A percentile compares a stretch with the other conserved stretches of the same genome.
Evolutionary conservation across 1,140 invertebrate genomes (phyloP).

Genomic region (Magallana angulata): DNA sequence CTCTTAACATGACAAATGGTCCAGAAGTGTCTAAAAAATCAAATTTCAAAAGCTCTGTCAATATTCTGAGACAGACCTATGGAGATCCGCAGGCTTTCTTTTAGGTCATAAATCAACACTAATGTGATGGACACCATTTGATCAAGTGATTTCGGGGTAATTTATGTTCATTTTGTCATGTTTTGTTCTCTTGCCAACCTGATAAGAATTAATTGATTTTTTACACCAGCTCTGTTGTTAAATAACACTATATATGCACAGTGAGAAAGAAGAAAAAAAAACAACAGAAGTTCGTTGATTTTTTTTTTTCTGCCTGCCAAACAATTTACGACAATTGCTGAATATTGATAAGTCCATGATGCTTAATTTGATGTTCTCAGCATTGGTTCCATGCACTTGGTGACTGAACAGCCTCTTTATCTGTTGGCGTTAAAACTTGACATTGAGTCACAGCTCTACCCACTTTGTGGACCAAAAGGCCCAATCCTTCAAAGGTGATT

Average conservation of each 20-base stretch:
- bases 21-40: constrained; percentile 55
- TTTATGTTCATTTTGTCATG: constrained; percentile 49
- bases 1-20: constrained; percentile 53
- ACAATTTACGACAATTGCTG: constrained; percentile 11
- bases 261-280: neutral
- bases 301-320: neutral
- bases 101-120: constrained; percentile 56
- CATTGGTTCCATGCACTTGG: neutral
- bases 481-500: neutral
- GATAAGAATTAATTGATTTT: constrained; percentile 36
- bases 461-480: neutral
- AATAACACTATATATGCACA: constrained; percentile 35
- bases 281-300: too few relatives aligned
- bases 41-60: constrained; percentile 63
- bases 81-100: constrained; percentile 21
- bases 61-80: constrained; percentile 45
- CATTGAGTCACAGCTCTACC: neutral
- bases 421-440: neutral
- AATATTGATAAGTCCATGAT: constrained; percentile 20
- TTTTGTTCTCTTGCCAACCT: constrained; percentile 45
- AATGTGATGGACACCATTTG: constrained; percentile 60
- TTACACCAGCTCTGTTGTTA: constrained; percentile 28
- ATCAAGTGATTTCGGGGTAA: constrained; percentile 51
- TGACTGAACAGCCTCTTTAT: neutral
- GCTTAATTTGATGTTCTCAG: neutral